Percentiles rank a stretch among this genome's conserved stretches.
These are phyloP conservation scores for Bombycilla garrulus DNA, from an alignment of 2,113 vertebrate species.

Conservation along the genomic window DNA sequence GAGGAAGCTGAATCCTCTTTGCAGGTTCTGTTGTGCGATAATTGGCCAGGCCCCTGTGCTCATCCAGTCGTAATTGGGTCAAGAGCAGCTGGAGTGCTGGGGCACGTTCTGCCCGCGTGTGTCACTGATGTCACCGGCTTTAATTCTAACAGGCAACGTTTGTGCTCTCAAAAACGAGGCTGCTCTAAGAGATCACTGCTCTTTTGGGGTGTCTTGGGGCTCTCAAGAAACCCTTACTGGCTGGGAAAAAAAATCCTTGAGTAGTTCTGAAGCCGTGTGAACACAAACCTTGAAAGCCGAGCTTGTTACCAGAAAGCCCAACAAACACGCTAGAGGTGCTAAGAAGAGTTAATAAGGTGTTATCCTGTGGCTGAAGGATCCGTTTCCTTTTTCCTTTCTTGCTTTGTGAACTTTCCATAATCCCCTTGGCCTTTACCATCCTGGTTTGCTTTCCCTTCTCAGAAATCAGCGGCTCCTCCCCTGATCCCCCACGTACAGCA, in stretches of 20 bases:
- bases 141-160: not conserved
- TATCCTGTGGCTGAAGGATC: not conserved
- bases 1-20: conserved; percentile 8
- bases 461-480: not conserved
- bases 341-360: not conserved
- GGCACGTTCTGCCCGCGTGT: not conserved
- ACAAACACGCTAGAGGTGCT: not conserved
- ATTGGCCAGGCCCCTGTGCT: not conserved
- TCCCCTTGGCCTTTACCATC: not conserved
- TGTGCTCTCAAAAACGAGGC: not conserved
- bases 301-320: not conserved
- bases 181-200: not conserved
- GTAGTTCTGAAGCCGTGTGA: not conserved
- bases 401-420: not conserved
- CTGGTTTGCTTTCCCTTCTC: not conserved
- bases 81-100: not conserved
- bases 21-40: not conserved
- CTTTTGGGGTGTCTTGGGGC: not conserved
- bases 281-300: not conserved
- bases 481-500: not conserved
- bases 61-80: not conserved
- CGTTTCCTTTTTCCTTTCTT: not conserved
- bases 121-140: not conserved
- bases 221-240: not conserved
- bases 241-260: not conserved